Percentiles rank a stretch among this genome's conserved stretches.
These are phyloP conservation scores for Rhynchophorus ferrugineus DNA, from an alignment of 1,140 invertebrate species.

Conservation along the genomic window DNA sequence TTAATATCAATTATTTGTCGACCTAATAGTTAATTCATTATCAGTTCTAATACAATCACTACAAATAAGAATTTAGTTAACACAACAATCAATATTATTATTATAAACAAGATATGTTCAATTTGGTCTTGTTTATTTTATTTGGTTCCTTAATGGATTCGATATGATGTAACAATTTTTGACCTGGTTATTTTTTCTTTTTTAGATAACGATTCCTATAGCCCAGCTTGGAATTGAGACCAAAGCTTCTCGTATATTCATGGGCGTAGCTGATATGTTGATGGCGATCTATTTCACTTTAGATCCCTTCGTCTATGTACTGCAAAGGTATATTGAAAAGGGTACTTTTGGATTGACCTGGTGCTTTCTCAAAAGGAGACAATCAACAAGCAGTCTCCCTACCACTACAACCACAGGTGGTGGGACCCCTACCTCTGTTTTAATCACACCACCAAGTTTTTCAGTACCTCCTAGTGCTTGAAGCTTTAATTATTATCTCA, in stretches of 20 bases:
- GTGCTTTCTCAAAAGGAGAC: slow-evolving; percentile 21
- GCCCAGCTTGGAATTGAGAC: slow-evolving; percentile 44
- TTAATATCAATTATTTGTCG: no score
- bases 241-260: slow-evolving; percentile 42
- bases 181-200: no score
- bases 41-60: no score
- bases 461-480: slow-evolving; percentile 12
- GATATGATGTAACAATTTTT: no score
- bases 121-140: not conserved
- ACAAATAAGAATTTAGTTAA: no score
- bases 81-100: no score
- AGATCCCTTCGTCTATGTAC: slow-evolving; percentile 75
- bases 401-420: slow-evolving; percentile 23
- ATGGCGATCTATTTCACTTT: slow-evolving; percentile 75
- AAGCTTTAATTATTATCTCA: not conserved
- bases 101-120: not conserved
- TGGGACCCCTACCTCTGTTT: slow-evolving; percentile 25
- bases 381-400: slow-evolving; percentile 24
- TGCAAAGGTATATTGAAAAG: slow-evolving; percentile 47
- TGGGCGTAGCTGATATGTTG: slow-evolving; percentile 59
- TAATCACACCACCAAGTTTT: slow-evolving; percentile 14
- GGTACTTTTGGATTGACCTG: slow-evolving; percentile 21
- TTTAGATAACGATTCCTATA: slow-evolving; percentile 62
- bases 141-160: not conserved
- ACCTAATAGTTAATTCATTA: no score